These are phyloP conservation scores for Carettochelys insculpta DNA, from an alignment of 2,113 vertebrate genomes.

Conservation along the genomic window DNA sequence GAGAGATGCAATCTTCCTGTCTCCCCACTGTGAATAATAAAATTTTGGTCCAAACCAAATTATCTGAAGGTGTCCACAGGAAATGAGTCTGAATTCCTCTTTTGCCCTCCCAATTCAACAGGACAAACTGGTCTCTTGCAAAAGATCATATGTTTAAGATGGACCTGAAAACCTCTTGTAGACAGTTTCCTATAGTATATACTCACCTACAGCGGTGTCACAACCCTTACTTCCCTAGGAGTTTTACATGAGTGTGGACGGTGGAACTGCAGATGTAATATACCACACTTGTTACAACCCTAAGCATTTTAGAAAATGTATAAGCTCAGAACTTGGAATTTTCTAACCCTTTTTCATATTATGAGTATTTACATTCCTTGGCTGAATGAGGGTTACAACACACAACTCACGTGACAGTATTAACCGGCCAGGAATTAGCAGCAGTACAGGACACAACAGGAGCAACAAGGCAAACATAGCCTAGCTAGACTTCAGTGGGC, in stretches of 20 bases:
- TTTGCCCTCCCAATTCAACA: neutral
- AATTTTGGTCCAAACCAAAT: constrained; percentile 31
- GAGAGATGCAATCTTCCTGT: neutral
- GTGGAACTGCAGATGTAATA: neutral
- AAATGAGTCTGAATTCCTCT: neutral
- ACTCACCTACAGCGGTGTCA: neutral
- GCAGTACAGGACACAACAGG: neutral
- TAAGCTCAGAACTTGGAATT: neutral
- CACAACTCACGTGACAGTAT: constrained; percentile 13
- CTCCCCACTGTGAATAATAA: neutral
- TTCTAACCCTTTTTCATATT: constrained; percentile 27
- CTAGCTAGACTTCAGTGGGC: neutral
- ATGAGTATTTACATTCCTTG: constrained; percentile 54
- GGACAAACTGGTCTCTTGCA: neutral
- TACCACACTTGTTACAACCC: neutral
- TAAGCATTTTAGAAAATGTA: neutral
- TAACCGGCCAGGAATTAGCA: neutral
- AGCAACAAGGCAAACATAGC: neutral
- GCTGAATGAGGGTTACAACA: constrained; percentile 40
- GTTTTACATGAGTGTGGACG: neutral
- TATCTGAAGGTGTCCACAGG: neutral
- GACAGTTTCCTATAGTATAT: neutral
- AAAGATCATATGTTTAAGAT: neutral
- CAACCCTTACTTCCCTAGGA: neutral
- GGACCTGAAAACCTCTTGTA: neutral